A percentile compares a stretch with the other conserved stretches of the same genome.
Evolutionary conservation across 1,140 invertebrate species (phyloP).

Genomic region (Ericerus pela): DNA sequence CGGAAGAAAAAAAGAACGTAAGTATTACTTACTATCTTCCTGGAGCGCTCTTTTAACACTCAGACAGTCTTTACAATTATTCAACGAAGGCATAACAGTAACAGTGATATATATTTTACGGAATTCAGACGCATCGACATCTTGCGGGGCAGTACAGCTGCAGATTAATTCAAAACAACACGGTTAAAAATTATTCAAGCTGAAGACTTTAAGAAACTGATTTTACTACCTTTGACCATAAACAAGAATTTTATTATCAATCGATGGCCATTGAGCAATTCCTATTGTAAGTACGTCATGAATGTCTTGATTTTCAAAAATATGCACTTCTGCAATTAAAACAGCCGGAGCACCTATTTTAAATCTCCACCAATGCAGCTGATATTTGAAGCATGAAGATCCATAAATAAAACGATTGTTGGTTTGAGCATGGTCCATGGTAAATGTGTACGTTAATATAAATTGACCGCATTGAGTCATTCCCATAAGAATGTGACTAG

Average conservation of each 20-base stretch:
- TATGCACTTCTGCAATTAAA: conserved; percentile 47
- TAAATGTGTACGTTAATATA: conserved; percentile 69
- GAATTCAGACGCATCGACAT: conserved; percentile 19
- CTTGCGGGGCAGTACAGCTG: conserved; percentile 15
- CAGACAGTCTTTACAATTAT: conserved; percentile 42
- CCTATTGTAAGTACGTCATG: conserved; percentile 43
- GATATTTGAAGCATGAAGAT: conserved; percentile 36
- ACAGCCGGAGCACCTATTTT: conserved; percentile 40
- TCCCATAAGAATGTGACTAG: conserved; percentile 72
- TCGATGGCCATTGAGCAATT: conserved; percentile 54
- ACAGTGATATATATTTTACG: conserved; percentile 39
- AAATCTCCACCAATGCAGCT: conserved; percentile 56
- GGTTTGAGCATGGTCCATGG: conserved; percentile 31
- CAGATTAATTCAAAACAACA: neutral
- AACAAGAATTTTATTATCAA: conserved; percentile 44
- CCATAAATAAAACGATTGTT: conserved; percentile 33
- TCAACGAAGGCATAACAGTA: conserved; percentile 41
- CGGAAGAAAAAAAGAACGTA: conserved; percentile 14
- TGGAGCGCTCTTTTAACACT: conserved; percentile 41
- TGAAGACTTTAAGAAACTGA: too few species aligned
- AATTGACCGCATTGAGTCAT: conserved; percentile 84
- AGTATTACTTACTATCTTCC: conserved; percentile 36
- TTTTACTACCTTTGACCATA: conserved; percentile 45
- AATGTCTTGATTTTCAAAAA: conserved; percentile 50
- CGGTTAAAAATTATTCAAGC: too few species aligned